Conservation (phyloP, 1,140 invertebrate species). For the Drosophila orena region DNA sequence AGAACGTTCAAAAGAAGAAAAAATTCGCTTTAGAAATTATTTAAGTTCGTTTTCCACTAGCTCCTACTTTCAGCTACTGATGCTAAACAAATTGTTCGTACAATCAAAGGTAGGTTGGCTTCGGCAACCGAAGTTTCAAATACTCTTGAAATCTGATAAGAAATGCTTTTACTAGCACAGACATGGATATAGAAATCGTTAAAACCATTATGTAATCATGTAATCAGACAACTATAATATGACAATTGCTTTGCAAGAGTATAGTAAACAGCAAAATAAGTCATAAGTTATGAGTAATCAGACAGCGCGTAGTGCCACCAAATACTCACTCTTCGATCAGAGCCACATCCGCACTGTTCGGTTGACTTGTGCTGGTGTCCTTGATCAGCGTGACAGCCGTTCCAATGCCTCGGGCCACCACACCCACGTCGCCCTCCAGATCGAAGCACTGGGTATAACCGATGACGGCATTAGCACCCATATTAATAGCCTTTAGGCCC, state of each 20-base stretch:
- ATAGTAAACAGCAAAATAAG: neutral
- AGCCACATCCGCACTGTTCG: conserved; percentile 80
- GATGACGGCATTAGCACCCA: conserved; percentile 98
- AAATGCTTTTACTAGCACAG: neutral
- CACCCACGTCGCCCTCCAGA: conserved; percentile 97
- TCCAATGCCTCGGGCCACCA: conserved; percentile 96
- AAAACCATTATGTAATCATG: neutral
- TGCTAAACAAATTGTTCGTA: neutral
- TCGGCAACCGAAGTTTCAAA: conserved; percentile 5
- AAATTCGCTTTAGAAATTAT: conserved; percentile 56
- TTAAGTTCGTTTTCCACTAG: conserved; percentile 1
- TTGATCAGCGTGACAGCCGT: conserved; percentile 92
- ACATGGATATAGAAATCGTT: neutral
- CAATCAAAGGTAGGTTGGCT: neutral
- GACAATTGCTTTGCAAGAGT: neutral
- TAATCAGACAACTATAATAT: neutral
- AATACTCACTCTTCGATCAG: conserved; percentile 88
- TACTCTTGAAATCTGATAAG: conserved; percentile 1
- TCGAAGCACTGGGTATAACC: conserved; percentile 98
- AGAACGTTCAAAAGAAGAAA: conserved; percentile 73
- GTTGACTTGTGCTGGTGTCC: conserved; percentile 85
- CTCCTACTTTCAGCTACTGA: conserved; percentile 9
- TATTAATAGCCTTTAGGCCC: conserved; percentile 96
- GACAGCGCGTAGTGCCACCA: neutral
- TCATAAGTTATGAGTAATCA: neutral